Evolutionary conservation across 2,113 vertebrate genomes (phyloP).

Genomic region (Benitochromis conjunctus): DNA sequence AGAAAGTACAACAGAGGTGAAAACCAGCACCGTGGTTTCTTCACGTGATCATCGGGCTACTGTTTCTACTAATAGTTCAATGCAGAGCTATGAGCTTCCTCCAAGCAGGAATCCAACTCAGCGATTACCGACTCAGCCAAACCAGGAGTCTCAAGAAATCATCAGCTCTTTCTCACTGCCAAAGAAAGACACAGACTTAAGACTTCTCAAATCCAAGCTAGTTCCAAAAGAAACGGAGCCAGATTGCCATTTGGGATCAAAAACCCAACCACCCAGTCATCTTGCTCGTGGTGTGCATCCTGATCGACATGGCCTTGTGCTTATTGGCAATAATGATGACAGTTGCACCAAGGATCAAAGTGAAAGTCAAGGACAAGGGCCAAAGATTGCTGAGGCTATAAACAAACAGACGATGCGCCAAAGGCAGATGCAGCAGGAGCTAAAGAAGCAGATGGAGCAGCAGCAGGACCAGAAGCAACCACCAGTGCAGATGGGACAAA

Average conservation of each 20-base stretch:
- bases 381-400: not conserved
- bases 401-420: not conserved
- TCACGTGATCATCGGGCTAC: not conserved
- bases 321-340: not conserved
- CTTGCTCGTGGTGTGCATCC: conserved; percentile 5
- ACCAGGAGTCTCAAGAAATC: not conserved
- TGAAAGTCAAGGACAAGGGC: not conserved
- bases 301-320: conserved; percentile 19
- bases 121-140: not conserved
- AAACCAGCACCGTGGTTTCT: conserved; percentile 10
- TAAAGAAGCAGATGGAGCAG: not conserved
- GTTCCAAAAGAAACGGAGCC: not conserved
- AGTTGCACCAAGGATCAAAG: not conserved
- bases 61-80: not conserved
- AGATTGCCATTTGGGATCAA: not conserved
- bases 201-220: conserved; percentile 18
- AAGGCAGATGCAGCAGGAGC: not conserved
- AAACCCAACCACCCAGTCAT: not conserved
- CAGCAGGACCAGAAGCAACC: not conserved
- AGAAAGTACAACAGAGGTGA: conserved; percentile 32
- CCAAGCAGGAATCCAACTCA: not conserved
- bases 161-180: not conserved
- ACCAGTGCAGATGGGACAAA: not conserved
- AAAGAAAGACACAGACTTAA: conserved; percentile 18
- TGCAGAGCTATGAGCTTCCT: not conserved